A percentile compares a stretch with the other conserved stretches of the same genome.
These are phyloP conservation scores for Trissolcus japonicus DNA, from an alignment of 2,888 invertebrate species.

Conservation along the genomic window DNA sequence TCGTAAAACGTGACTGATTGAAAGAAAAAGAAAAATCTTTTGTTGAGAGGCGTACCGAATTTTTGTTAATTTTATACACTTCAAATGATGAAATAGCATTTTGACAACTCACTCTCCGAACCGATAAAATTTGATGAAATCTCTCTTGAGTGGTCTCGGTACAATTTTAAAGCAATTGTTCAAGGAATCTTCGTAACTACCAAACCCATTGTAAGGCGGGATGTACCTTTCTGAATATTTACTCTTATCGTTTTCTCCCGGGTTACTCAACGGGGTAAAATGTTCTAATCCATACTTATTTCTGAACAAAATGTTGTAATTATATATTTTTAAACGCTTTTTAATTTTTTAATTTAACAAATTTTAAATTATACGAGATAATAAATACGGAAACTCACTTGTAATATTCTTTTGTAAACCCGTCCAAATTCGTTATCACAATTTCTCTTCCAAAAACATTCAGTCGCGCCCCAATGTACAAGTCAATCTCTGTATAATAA, in stretches of 20 bases:
- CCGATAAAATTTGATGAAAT: constrained; percentile 88
- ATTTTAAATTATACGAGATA: too few species aligned
- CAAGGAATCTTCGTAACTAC: constrained; percentile 92
- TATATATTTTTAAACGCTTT: too few species aligned
- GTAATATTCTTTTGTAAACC: constrained; percentile 91
- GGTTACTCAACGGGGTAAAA: constrained; percentile 80
- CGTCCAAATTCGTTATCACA: constrained; percentile 89
- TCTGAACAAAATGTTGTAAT: constrained; percentile 54
- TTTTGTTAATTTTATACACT: neutral
- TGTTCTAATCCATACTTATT: constrained; percentile 78
- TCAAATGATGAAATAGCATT: neutral
- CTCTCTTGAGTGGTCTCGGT: constrained; percentile 85
- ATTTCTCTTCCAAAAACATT: constrained; percentile 90
- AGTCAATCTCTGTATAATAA: constrained; percentile 84
- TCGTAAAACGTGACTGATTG: constrained; percentile 83
- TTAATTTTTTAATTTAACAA: too few species aligned
- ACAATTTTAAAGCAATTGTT: constrained; percentile 89
- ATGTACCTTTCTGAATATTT: constrained; percentile 62
- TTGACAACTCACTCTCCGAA: constrained; percentile 82
- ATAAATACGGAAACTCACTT: constrained; percentile 65
- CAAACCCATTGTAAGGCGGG: constrained; percentile 95
- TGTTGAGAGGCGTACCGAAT: too few species aligned
- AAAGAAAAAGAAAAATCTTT: constrained; percentile 14
- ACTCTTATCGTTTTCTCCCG: constrained; percentile 71
- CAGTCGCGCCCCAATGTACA: constrained; percentile 88